Base-by-base conservation (phyloP, 1,140 invertebrate species). In the Drosophila fuyamai region DNA sequence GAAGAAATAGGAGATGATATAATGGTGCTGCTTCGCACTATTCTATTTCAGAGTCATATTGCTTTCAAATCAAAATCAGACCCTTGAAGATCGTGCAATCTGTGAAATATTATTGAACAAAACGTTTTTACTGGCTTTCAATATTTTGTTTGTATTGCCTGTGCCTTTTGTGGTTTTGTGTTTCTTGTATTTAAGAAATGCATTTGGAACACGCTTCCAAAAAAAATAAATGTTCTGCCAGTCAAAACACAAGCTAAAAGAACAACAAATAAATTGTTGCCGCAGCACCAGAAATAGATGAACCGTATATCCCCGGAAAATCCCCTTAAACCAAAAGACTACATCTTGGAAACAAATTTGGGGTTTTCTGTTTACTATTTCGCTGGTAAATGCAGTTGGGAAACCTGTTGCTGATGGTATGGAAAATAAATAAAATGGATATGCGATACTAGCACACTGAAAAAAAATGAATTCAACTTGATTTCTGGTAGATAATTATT, bases 341-440 rank as follows among this genome's bases (percentile, higher is more conserved):
- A 66, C 16, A 57, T 41, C 50, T 57, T 53, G 43, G 61, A 56
- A 58, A 67, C 23, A 58, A 43, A 66, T 57, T 60, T 60, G 46
- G 60, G 50, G 44, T 35, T 57, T 61, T 67, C 1, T 81, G 76
- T 79, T 82, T 79, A 83, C 70, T 61, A 46, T 29, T 57, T 55
- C 66, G 50, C 36, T 44, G 56, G 46, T 43, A 79, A 80, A 62
- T 84, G 81, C 65, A 85, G 79, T 86, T 82, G 66, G 63, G 79
- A 60, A 88, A 86, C 83, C 72, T 82, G 68, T 79, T 81, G 78
- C 79, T 59, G 36, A 40, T 36, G 72, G 36, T 10, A 53, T 53
- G 32, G 50, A 12, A 53, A 36, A 53, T 13, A 53, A 53, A 53
- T 53, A 53, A 36, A 53, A 36, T 12, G 14, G 32, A 53, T 18